Evolutionary conservation across 2,113 vertebrate species (phyloP), one percentile per base, ranked within the genome.

Genomic region (Columba janthina): DNA sequence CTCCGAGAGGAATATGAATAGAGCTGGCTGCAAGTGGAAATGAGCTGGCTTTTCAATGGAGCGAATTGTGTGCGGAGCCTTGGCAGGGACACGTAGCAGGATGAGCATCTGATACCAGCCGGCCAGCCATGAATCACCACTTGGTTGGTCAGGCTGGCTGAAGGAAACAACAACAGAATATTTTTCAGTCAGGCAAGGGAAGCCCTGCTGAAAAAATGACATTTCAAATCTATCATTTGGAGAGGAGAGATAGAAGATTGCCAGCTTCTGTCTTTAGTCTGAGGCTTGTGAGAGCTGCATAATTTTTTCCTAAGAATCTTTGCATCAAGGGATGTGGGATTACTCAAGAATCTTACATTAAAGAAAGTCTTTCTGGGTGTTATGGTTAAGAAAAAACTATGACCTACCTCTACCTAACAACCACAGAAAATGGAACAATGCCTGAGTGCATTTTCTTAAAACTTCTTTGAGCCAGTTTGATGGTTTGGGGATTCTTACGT

Each of bases 1-100:
- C 91, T 96, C 90, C 44, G 73, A 90, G 94, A 95, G 88, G 69
- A 95, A 71, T 94, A 85, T 95, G 95, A 97, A 96, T 71, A 89
- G 95, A 96, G 72, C 87, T 96, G 94, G 93, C 94, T 96, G 58
- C 29, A 74, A 89, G 78, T 95, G 65, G 74, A 96, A 77, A 94
- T 91, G 92, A 89, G 95, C 82, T 95, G 70, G 70, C 90, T 95
- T 88, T 89, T 92, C 90, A 72, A 74, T 19, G 31, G 77, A 90
- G 72, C 0, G 34, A 90, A 79, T 80, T 78, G 79, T 83, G 21
- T 65, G 74, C 5, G 3, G 90, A 92, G 96, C 15, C 58, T 94
- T 97, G 91, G 94, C 95, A 96, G 91, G 64, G 56, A 34, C 8
- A 31, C 77, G 34, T 19, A 90, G 62, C 67, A 88, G 81, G 86